These are phyloP conservation scores for Patella vulgata DNA, from an alignment of 1,140 invertebrate genomes.

Conservation along the genomic window DNA sequence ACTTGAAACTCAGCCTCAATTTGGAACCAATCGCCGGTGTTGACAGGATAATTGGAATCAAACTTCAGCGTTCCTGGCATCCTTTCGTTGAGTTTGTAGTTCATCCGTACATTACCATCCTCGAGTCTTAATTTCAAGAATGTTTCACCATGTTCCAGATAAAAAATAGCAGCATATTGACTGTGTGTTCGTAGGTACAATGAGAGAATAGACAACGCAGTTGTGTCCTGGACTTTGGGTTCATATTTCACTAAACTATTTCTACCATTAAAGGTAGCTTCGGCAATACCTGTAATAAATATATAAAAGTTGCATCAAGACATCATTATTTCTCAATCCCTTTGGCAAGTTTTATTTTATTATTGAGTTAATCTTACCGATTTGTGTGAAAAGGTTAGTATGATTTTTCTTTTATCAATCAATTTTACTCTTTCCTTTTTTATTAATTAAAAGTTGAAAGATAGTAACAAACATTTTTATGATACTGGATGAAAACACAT, in stretches of 20 bases:
- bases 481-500: too few species aligned
- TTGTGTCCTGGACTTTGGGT: background rate
- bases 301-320: slow-evolving; percentile 25
- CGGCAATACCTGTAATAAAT: slow-evolving; percentile 41
- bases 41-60: background rate
- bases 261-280: slow-evolving; percentile 45
- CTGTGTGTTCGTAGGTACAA: slow-evolving; percentile 50
- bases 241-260: slow-evolving; percentile 30
- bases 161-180: slow-evolving; percentile 45
- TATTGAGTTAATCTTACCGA: too few species aligned
- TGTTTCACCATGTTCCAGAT: slow-evolving; percentile 29
- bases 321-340: too few species aligned
- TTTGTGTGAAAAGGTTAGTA: too few species aligned
- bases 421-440: too few species aligned
- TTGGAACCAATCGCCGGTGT: slow-evolving; percentile 29
- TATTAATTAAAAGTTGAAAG: too few species aligned
- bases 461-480: too few species aligned
- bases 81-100: slow-evolving; percentile 25
- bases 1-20: background rate
- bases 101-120: slow-evolving; percentile 25
- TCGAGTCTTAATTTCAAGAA: slow-evolving; percentile 28
- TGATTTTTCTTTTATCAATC: too few species aligned
- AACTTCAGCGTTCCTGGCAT: slow-evolving; percentile 5
- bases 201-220: slow-evolving; percentile 21
- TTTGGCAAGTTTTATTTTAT: too few species aligned